Evolutionary conservation across 53 echinoderm and acorn worm species (phyloP).

Genomic region (Henricia sp.): DNA sequence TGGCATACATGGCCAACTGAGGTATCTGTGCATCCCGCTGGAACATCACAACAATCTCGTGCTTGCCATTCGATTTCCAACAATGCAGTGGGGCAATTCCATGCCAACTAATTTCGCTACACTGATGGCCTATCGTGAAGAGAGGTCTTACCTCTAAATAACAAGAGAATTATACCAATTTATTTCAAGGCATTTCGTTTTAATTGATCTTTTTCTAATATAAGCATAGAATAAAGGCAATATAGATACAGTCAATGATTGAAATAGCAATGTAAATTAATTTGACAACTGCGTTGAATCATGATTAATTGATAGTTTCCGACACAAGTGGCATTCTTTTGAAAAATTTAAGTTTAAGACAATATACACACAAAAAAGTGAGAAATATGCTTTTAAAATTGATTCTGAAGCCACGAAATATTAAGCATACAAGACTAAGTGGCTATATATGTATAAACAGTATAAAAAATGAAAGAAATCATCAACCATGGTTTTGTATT

Average conservation of each 20-base stretch:
- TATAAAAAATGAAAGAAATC: no score
- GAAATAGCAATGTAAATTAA: conserved; percentile 49
- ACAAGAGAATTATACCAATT: no score
- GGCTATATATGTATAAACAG: no score
- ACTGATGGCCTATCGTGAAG: no score
- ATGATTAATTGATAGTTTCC: conserved; percentile 6
- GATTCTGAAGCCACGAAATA: not conserved
- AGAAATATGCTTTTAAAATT: not conserved
- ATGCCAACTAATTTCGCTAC: no score
- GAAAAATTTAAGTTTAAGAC: conserved; percentile 30
- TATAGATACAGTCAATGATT: conserved; percentile 13
- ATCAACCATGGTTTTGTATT: no score
- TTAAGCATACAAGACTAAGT: not conserved
- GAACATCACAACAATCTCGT: no score
- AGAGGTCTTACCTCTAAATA: no score
- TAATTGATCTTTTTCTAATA: conserved; percentile 37
- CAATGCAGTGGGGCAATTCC: no score
- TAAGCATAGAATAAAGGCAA: conserved; percentile 53
- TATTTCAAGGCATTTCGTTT: conserved; percentile 50
- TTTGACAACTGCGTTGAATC: conserved; percentile 18
- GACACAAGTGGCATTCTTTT: conserved; percentile 18
- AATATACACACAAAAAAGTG: conserved; percentile 21
- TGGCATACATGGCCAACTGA: no score
- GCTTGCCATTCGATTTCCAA: no score
- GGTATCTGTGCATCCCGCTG: no score